Evolutionary conservation across 2,888 invertebrate species (phyloP).

Genomic region (Drosophila borborema): DNA sequence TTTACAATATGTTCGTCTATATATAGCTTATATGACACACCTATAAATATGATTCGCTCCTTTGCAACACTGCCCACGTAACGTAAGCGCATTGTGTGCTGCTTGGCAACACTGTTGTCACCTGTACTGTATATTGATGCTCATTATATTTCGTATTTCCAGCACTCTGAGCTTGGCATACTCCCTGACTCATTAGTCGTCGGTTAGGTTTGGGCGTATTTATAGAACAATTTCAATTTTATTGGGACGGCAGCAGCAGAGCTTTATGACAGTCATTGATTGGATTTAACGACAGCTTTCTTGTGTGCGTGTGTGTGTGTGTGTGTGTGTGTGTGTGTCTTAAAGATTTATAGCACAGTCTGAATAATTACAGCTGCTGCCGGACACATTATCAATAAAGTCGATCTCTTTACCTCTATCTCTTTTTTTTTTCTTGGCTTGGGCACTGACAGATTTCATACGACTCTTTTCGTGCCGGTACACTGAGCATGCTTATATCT

Average conservation of each 20-base stretch:
- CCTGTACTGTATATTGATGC: neutral
- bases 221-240: conserved; percentile 10
- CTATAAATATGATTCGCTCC: neutral
- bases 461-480: conserved; percentile 25
- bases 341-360: conserved; percentile 21
- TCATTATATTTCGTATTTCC: neutral
- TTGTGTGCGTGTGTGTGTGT: neutral
- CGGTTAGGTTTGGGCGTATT: neutral
- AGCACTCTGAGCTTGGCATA: neutral
- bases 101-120: conserved; percentile 7
- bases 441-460: conserved; percentile 13
- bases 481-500: conserved; percentile 24
- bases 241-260: conserved; percentile 23
- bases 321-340: neutral
- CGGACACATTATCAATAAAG: conserved; percentile 18
- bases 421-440: neutral
- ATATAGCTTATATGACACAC: neutral
- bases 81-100: neutral
- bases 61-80: neutral
- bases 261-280: conserved; percentile 37
- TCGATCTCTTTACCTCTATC: conserved; percentile 15
- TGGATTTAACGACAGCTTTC: conserved; percentile 39
- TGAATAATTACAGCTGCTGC: conserved; percentile 35
- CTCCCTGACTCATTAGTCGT: conserved; percentile 28
- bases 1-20: neutral